Base-by-base conservation (phyloP, 2,888 invertebrate species). In the Noctua pronuba region DNA sequence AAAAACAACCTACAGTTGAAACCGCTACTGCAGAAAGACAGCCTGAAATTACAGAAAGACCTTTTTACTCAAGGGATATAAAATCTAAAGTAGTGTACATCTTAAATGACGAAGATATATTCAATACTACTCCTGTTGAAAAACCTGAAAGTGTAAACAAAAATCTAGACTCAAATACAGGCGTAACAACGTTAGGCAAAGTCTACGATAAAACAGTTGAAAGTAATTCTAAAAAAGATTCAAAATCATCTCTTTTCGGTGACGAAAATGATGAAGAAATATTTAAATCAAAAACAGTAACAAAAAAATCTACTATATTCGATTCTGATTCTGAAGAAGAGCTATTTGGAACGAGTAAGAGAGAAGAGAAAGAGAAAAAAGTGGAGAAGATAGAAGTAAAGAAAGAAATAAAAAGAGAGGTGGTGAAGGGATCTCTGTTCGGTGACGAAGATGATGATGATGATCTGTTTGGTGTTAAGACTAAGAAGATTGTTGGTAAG, bases 21-120 rank as follows among this genome's bases (percentile, higher is more conserved):
- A 35, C 71, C 44, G 31, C 1, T 13, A 1, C 16, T 13, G 11
- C 44, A 52, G 72, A 55, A 28, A 84, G 1, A 52, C 74, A 38
- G 24, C 7, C 77, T 3, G 77, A 75, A 76, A 58, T 41, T 13
- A 16, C 24, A 73, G 58, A 66, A 8, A 79, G 75, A 52, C 75
- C 83, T 13, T 21, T 55, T 0, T 79, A 49, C 21, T 31, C 73
- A 28, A 86, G 77, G 79, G 84, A 88, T 62, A 87, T 91, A 1
- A 93, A 88, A 89, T 94, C 95, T 21, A 96, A 95, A 94, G 88
- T 95, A 35, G 95, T 95, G 1, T 96, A 96, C 76, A 93, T 96
- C 44, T 82, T 96, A 38, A 94, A 95, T 16, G 96, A 96, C 65
- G 96, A 96, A 92, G 96, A 96, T 71, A 95, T 96, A 84, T 96